These are phyloP conservation scores for Aegypius monachus DNA, from an alignment of 2,113 vertebrate genomes.

Conservation along the genomic window DNA sequence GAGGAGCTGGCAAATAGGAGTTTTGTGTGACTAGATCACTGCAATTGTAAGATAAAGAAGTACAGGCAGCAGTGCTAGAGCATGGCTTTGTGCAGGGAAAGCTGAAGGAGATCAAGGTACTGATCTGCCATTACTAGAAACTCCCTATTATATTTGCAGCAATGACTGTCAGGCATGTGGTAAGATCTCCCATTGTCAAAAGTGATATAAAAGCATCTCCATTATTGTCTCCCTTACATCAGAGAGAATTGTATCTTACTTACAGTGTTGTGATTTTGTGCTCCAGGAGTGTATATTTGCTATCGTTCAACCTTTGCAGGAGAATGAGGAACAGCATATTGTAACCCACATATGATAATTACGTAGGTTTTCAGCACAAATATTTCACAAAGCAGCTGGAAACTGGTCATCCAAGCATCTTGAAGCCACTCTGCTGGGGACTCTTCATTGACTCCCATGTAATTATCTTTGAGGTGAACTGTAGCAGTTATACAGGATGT, in stretches of 20 bases:
- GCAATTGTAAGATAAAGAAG: not conserved
- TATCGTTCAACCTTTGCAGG: not conserved
- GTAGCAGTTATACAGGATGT: not conserved
- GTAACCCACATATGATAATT: not conserved
- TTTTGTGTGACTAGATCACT: not conserved
- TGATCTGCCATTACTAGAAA: not conserved
- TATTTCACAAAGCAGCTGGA: not conserved
- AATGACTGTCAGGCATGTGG: not conserved
- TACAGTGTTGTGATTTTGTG: not conserved
- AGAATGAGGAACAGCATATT: not conserved
- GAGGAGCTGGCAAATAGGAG: not conserved
- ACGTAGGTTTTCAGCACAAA: not conserved
- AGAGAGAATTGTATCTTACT: not conserved
- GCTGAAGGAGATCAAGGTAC: not conserved
- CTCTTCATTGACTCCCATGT: not conserved
- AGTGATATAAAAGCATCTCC: not conserved
- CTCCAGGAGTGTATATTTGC: not conserved
- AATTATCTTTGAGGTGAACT: not conserved
- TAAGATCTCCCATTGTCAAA: not conserved
- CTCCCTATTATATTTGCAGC: not conserved
- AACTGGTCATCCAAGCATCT: not conserved
- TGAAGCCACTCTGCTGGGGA: not conserved
- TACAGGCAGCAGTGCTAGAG: not conserved
- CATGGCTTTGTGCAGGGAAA: not conserved
- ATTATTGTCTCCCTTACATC: not conserved